Conservation (phyloP, 2,888 invertebrate genomes). For the Dusona sp. region DNA sequence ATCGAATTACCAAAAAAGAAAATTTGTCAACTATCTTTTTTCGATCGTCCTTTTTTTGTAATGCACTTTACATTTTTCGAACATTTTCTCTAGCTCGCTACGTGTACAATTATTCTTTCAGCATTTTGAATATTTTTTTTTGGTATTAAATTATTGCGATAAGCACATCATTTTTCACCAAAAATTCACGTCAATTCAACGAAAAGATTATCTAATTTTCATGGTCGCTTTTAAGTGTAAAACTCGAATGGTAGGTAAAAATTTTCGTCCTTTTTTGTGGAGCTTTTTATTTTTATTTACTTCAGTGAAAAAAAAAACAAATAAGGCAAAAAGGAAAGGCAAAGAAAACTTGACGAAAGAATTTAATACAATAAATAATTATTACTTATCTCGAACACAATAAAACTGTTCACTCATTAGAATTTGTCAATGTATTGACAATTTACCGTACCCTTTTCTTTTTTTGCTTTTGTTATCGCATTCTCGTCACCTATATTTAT, state of each 20-base stretch:
- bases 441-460: conserved; percentile 7
- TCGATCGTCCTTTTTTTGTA: neutral
- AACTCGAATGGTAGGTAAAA: too few relatives aligned
- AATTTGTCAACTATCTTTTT: neutral
- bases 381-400: neutral
- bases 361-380: neutral
- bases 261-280: too few relatives aligned
- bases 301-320: neutral
- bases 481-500: conserved; percentile 41
- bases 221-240: too few relatives aligned
- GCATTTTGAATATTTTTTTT: neutral
- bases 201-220: too few relatives aligned
- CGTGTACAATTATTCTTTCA: neutral
- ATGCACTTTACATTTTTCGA: neutral
- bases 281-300: too few relatives aligned
- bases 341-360: neutral
- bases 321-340: neutral
- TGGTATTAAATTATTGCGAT: too few relatives aligned
- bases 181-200: too few relatives aligned
- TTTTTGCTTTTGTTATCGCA: conserved; percentile 28
- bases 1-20: neutral
- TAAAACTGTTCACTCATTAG: conserved; percentile 16
- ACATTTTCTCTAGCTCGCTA: neutral
- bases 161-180: too few relatives aligned
- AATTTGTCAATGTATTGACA: neutral